Evolutionary conservation across 2,113 vertebrate genomes (phyloP).

Genomic region (Calypte anna): DNA sequence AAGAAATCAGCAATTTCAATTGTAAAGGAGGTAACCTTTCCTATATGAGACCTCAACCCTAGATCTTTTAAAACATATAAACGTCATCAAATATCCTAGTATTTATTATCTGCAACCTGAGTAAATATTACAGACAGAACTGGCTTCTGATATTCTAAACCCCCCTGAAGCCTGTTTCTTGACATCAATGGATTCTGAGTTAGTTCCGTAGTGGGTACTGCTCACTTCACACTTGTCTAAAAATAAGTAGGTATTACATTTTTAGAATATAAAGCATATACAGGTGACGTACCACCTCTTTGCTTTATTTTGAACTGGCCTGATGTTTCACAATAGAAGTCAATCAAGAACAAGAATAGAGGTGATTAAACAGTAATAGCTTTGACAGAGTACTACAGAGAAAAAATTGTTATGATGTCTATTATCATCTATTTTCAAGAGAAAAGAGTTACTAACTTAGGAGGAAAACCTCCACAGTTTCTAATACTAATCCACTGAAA

Average conservation of each 20-base stretch:
- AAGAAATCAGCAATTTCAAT: neutral
- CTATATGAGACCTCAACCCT: neutral
- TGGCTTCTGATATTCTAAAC: neutral
- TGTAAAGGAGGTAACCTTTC: neutral
- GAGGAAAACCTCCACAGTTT: neutral
- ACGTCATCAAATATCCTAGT: neutral
- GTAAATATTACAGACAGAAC: neutral
- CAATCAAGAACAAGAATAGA: neutral
- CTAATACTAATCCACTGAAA: neutral
- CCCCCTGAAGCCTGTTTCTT: neutral
- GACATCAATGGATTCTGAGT: neutral
- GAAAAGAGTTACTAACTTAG: neutral
- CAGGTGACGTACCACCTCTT: neutral
- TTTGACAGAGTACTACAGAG: neutral
- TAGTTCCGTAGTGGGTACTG: neutral
- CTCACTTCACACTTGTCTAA: neutral
- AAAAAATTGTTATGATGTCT: neutral
- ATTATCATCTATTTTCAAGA: neutral
- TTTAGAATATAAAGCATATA: neutral
- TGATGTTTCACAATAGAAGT: neutral
- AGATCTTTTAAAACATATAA: neutral
- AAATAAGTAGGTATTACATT: neutral
- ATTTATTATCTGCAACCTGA: neutral
- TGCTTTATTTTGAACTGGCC: neutral
- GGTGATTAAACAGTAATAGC: neutral